phyloP scores from a whole-genome alignment of 2,888 invertebrate species.

The Acholoe squamosa region DNA sequence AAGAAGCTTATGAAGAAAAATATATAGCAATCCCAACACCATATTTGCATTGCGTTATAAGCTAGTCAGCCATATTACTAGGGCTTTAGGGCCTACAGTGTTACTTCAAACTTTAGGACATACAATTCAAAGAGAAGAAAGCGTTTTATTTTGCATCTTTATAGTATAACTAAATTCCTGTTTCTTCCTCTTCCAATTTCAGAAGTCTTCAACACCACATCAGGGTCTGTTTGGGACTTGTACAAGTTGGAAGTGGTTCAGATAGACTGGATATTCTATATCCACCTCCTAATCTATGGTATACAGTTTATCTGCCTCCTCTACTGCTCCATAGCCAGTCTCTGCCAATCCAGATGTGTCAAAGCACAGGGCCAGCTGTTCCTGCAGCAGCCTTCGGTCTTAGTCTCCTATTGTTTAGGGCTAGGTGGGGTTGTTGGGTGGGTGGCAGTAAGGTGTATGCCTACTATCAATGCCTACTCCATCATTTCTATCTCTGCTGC shows the following conservation, averaged over 20 bases:
- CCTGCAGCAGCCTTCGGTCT: background rate
- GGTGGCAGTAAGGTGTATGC: background rate
- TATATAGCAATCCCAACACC: too few relatives aligned
- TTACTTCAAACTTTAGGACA: too few relatives aligned
- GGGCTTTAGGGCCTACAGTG: too few relatives aligned
- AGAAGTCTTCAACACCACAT: slow-evolving; percentile 9
- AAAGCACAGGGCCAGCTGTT: background rate
- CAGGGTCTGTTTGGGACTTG: background rate
- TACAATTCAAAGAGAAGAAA: too few relatives aligned
- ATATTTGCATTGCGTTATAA: too few relatives aligned
- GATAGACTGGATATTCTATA: background rate
- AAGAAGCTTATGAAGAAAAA: too few relatives aligned
- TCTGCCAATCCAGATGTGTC: background rate
- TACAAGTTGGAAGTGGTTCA: background rate
- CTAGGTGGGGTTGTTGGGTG: background rate
- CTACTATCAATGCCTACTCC: background rate
- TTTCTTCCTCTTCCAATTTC: background rate
- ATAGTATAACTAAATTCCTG: too few relatives aligned
- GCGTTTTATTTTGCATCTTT: too few relatives aligned
- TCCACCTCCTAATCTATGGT: background rate
- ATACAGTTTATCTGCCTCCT: background rate
- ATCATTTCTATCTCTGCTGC: background rate
- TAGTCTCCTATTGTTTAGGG: background rate
- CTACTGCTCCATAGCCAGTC: background rate
- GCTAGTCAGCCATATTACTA: too few relatives aligned